A percentile compares a stretch with the other conserved stretches of the same genome.
These are phyloP conservation scores for Lithobates sylvaticus DNA, from an alignment of 2,797 vertebrate species.

Conservation along the genomic window DNA sequence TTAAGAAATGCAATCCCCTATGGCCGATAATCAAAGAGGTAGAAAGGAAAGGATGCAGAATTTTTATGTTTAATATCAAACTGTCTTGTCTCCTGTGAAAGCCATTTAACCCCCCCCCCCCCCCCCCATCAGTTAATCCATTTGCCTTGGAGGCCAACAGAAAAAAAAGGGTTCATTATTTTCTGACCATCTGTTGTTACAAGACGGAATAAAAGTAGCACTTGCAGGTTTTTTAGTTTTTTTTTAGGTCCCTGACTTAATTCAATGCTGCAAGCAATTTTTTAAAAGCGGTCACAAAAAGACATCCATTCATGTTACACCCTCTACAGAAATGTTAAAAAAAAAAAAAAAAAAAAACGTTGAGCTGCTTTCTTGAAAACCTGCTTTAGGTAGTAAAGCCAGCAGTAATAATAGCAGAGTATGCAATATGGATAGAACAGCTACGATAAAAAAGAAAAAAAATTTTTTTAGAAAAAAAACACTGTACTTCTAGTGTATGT, in stretches of 20 bases:
- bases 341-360: too few relatives aligned
- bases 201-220: not conserved
- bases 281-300: not conserved
- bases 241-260: not conserved
- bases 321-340: not conserved
- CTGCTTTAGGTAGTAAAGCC: too few relatives aligned
- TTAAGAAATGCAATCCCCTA: not conserved
- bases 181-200: not conserved
- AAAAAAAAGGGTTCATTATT: not conserved
- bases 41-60: not conserved
- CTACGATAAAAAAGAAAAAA: too few relatives aligned
- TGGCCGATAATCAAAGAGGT: not conserved
- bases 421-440: too few relatives aligned
- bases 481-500: too few relatives aligned
- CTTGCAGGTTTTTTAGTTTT: not conserved
- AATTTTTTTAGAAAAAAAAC: too few relatives aligned
- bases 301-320: not conserved
- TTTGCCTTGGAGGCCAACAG: not conserved
- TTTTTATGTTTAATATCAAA: not conserved
- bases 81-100: not conserved
- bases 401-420: too few relatives aligned
- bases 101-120: not conserved
- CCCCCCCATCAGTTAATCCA: not conserved
- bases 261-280: not conserved
- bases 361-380: not conserved